Conservation (phyloP, 2,888 invertebrate genomes). For the Himalopsyche japonica region DNA sequence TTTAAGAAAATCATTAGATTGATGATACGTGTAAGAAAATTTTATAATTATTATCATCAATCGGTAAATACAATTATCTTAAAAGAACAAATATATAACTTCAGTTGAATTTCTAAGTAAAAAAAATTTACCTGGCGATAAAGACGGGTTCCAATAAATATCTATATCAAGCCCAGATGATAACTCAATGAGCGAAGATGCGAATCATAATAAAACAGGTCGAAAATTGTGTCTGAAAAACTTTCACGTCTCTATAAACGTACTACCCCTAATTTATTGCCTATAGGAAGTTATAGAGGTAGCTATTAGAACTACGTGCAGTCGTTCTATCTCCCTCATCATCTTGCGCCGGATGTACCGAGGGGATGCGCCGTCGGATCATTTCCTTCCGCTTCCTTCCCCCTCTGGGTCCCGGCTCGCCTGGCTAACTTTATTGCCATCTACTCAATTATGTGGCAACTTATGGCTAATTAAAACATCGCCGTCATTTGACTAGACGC, state of each 20-base stretch:
- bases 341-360: slow-evolving; percentile 16
- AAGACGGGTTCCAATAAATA: not conserved
- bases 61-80: too few relatives aligned
- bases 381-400: slow-evolving; percentile 28
- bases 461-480: slow-evolving; percentile 28
- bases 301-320: not conserved
- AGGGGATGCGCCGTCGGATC: slow-evolving; percentile 24
- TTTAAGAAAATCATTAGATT: too few relatives aligned
- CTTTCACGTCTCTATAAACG: not conserved
- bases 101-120: too few relatives aligned
- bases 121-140: not conserved
- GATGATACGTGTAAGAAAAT: too few relatives aligned
- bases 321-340: not conserved
- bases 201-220: not conserved
- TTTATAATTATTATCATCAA: too few relatives aligned
- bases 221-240: not conserved
- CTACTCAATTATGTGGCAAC: slow-evolving; percentile 27
- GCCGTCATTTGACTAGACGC: not conserved
- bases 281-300: not conserved
- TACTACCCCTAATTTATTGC: not conserved
- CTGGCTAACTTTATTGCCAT: not conserved
- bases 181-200: not conserved
- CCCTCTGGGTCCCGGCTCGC: not conserved
- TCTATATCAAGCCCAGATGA: not conserved
- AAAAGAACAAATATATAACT: too few relatives aligned